Conservation (phyloP, 2,888 invertebrate genomes). For the Meliscaeva auricollis region DNA sequence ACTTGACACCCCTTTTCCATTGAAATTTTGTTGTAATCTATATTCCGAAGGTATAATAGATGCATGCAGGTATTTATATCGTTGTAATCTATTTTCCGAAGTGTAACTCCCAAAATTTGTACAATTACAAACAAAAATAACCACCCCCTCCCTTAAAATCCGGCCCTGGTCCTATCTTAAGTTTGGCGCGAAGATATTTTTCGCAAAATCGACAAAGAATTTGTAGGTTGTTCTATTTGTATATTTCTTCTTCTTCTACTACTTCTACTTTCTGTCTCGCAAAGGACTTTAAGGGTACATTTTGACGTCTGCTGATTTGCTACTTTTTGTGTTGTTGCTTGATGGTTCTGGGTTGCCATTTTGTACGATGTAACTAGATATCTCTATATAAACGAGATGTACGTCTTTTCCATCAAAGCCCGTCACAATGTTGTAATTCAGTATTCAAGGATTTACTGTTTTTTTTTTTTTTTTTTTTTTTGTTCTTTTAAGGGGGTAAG, state of each 20-base stretch:
- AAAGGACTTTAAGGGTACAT: slow-evolving; percentile 50
- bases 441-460: slow-evolving; percentile 50
- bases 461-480: slow-evolving; percentile 14
- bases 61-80: no score
- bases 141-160: background rate
- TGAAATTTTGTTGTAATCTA: no score
- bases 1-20: background rate
- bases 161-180: background rate
- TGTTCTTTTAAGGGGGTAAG: slow-evolving; percentile 43
- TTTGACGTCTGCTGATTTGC: slow-evolving; percentile 56
- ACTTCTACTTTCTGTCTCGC: slow-evolving; percentile 31
- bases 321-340: slow-evolving; percentile 6
- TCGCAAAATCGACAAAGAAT: slow-evolving; percentile 54
- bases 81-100: no score
- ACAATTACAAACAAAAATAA: no score
- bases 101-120: no score
- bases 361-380: slow-evolving; percentile 2
- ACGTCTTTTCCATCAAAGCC: slow-evolving; percentile 68
- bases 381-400: background rate
- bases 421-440: slow-evolving; percentile 58
- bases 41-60: no score
- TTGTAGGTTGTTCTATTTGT: background rate
- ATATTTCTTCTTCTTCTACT: background rate
- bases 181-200: slow-evolving; percentile 41
- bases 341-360: slow-evolving; percentile 7